Conservation (phyloP, 2,888 invertebrate species). For the Drosophila nigritarsus region DNA sequence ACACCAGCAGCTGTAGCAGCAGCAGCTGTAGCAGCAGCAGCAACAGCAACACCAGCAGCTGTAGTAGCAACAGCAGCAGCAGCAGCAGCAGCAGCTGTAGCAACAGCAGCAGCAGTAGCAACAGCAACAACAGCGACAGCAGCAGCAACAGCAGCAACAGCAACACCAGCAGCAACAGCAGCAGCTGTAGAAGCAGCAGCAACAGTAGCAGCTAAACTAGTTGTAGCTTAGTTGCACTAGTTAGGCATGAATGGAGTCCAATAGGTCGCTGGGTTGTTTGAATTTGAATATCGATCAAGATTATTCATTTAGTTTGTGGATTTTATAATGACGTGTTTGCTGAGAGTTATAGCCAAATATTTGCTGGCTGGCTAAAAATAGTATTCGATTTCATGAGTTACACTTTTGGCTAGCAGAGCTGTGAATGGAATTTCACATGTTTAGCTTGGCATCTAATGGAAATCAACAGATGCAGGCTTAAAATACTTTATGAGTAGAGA, state of each 20-base stretch:
- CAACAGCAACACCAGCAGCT: too few relatives aligned
- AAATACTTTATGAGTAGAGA: too few relatives aligned
- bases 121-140: background rate
- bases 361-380: background rate
- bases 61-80: too few relatives aligned
- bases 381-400: background rate
- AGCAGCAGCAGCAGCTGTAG: fast-evolving
- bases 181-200: fast-evolving
- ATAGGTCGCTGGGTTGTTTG: background rate
- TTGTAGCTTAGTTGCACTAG: conserved; percentile 28
- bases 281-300: background rate
- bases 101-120: background rate
- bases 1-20: background rate
- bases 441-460: background rate
- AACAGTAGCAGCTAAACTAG: background rate
- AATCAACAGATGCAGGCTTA: background rate
- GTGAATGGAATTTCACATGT: background rate
- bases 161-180: too few relatives aligned
- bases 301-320: background rate
- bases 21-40: background rate
- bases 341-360: background rate
- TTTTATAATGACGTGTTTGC: background rate
- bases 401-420: background rate
- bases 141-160: too few relatives aligned
- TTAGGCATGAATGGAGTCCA: background rate